These are phyloP conservation scores for Chloroclysta siterata DNA, from an alignment of 2,888 invertebrate species.

Conservation along the genomic window DNA sequence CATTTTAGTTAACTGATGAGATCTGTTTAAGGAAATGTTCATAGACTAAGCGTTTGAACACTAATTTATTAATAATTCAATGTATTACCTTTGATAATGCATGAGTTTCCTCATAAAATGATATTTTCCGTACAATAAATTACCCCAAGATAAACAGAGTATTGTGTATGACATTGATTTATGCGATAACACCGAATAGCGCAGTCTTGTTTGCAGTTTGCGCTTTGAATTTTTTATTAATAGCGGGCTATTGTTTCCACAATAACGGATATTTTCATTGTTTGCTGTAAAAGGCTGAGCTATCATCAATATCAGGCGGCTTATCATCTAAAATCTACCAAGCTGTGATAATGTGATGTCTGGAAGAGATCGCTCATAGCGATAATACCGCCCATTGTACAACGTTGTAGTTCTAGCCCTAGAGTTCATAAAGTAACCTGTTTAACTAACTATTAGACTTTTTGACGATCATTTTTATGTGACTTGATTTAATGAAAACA, in stretches of 20 bases:
- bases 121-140: slow-evolving; percentile 38
- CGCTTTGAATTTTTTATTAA: slow-evolving; percentile 30
- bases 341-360: too few species aligned
- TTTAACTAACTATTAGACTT: too few species aligned
- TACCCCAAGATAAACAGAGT: slow-evolving; percentile 40
- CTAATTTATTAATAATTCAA: too few species aligned
- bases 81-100: slow-evolving; percentile 13
- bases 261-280: slow-evolving; percentile 10
- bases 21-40: too few species aligned
- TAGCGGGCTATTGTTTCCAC: slow-evolving; percentile 20
- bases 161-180: slow-evolving; percentile 47
- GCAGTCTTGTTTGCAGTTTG: slow-evolving; percentile 35
- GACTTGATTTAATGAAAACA: too few species aligned
- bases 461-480: too few species aligned
- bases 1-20: too few species aligned
- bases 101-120: slow-evolving; percentile 38
- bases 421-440: too few species aligned
- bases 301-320: not conserved
- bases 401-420: too few species aligned
- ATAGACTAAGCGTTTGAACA: too few species aligned
- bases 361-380: too few species aligned
- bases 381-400: too few species aligned
- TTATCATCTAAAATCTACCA: not conserved
- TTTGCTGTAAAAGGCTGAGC: slow-evolving; percentile 3
- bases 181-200: slow-evolving; percentile 44